Evolutionary conservation across 2,888 invertebrate species (phyloP).

Genomic region (Synanthedon andrenaeformis): DNA sequence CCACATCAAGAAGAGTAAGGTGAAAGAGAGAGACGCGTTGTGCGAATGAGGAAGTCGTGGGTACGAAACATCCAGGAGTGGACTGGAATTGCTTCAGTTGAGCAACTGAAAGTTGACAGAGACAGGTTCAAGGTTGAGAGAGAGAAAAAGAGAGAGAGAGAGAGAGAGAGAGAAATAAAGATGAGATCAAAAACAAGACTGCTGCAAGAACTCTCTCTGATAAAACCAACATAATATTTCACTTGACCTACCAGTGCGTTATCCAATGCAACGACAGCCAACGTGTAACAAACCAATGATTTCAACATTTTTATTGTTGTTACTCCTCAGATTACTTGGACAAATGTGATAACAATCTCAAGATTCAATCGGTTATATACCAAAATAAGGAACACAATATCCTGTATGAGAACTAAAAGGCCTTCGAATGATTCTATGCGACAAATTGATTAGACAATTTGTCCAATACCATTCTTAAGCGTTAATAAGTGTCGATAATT

Average conservation of each 20-base stretch:
- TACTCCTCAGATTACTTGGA: not conserved
- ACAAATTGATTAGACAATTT: constrained; percentile 10
- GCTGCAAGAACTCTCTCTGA: too few relatives aligned
- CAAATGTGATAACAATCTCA: not conserved
- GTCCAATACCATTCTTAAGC: not conserved
- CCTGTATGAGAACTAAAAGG: constrained; percentile 10
- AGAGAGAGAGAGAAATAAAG: too few relatives aligned
- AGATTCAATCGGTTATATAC: constrained; percentile 2
- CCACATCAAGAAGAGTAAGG: too few relatives aligned
- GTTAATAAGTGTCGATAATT: not conserved
- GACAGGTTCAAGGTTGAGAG: too few relatives aligned
- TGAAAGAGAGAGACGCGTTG: too few relatives aligned
- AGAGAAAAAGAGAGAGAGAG: too few relatives aligned
- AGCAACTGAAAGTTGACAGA: too few relatives aligned
- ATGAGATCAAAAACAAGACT: too few relatives aligned
- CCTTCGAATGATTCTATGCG: constrained; percentile 8
- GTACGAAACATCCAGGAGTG: too few relatives aligned
- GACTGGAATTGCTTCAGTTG: too few relatives aligned
- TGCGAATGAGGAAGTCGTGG: too few relatives aligned
- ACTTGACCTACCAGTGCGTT: not conserved
- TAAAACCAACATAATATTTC: too few relatives aligned
- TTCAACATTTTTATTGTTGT: not conserved
- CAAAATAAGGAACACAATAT: constrained; percentile 14
- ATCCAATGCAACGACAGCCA: not conserved
- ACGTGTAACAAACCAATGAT: not conserved